Base-by-base conservation (phyloP, 2,113 vertebrate species). In the Perca flavescens region DNA sequence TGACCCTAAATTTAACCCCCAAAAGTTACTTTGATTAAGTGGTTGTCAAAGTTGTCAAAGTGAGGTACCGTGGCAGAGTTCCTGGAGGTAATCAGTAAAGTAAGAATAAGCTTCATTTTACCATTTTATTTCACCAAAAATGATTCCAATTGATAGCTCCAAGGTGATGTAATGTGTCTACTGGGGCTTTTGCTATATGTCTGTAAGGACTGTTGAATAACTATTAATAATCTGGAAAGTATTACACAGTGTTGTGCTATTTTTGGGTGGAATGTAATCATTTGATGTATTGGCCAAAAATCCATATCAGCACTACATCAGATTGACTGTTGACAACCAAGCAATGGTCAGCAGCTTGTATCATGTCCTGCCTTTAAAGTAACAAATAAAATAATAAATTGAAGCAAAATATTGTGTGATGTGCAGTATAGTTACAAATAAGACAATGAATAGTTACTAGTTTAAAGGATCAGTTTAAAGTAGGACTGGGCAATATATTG, bases 1-100 rank as follows among this genome's bases (percentile, higher is more conserved):
- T 40, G 64, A 76, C 57, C 36, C 34, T 57, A 34, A 16, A 34
- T 19, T 14, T 40, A 63, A 65, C 34, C 50, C 11, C 12, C 1
- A 6, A 66, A 49, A 22, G 46, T 53, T 43, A 28, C 11, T 43
- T 43, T 25, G 13, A 50, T 53, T 52, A 53, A 61, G 46, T 52
- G 54, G 56, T 25, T 69, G 56, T 78, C 54, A 78, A 52, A 69
- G 76, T 69, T 78, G 56, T 61, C 47, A 54, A 43, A 79, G 25
- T 67, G 19, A 6, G 8, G 54, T 53, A 28, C n/a, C 16, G 13
- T 69, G 31, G 54, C 28, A 40, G 11, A 53, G 66, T 50, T 68
- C 21, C 2, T 19, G 1, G 19, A 77, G 64, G 43, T 68, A 28
- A 61, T 52, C 46, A 2, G 16, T 19, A 25, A 25, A 50, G 54